Evolutionary conservation across 2,113 vertebrate genomes (phyloP), one percentile per base, ranked within the genome.

Genomic region (Oreotrochilus melanogaster): DNA sequence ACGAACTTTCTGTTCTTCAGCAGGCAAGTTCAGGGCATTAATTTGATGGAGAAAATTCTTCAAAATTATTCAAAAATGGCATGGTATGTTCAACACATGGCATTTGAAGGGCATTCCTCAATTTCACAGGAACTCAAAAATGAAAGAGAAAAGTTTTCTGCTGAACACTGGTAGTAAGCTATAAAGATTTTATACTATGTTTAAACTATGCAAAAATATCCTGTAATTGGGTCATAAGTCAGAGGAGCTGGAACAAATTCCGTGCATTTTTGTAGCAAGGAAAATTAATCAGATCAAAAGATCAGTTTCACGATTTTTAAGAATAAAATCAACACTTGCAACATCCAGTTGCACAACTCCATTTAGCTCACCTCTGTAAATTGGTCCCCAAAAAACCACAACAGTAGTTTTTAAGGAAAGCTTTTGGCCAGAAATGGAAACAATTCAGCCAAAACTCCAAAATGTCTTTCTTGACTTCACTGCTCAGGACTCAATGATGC

Each of bases 401-500:
- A 53, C 31, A 62, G 28, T 7, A 50, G 31, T 11, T 45, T 47
- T 91, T 58, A 57, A 28, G 10, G 31, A 60, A 89, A 87, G 17
- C 28, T 67, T 54, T 76, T 50, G 48, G 45, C 37, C n/a, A 79
- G 71, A 57, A 92, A 87, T 13, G 1, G 21, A 70, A 92, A 8
- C 35, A 51, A 51, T 83, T 78, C 47, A 88, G 27, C 37, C 78
- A 27, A 70, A 89, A 42, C 61, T 61, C 69, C 35, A 57, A 30
- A 91, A 76, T 30, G 64, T 88, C 67, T 84, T 62, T 65, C 64
- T 25, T 70, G 51, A 83, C 50, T 72, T 50, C 82, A 24, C 58
- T 23, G 71, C 17, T 70, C 0, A 0, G 88, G 88, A 96, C 75
- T 95, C 81, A 95, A 21, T 0, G 0, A 48, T 0, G 0, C 39